Evolutionary conservation across 2,888 invertebrate species (phyloP).

Genomic region (Mesopsocus fuscifrons): DNA sequence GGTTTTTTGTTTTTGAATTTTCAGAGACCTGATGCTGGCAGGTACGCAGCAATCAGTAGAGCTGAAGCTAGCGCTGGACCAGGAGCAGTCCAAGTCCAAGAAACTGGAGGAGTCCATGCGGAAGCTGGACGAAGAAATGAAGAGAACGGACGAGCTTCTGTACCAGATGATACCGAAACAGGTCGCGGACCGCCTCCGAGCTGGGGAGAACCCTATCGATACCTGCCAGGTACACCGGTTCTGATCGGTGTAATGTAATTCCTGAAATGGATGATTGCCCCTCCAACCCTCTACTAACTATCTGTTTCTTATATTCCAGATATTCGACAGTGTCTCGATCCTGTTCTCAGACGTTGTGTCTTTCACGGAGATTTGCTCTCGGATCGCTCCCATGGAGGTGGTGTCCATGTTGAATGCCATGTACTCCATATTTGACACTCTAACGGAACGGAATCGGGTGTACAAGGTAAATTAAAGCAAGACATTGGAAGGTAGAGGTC

Average conservation of each 20-base stretch:
- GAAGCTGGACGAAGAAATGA: constrained; percentile 89
- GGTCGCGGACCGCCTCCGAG: constrained; percentile 80
- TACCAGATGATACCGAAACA: constrained; percentile 99
- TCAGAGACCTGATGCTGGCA: constrained; percentile 84
- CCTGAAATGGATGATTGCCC: no score
- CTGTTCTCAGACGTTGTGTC: constrained; percentile 96
- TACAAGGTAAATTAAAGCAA: constrained; percentile 54
- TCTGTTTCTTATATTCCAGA: constrained; percentile 38
- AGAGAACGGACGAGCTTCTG: constrained; percentile 79
- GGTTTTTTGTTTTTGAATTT: no score
- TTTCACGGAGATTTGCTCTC: constrained; percentile 91
- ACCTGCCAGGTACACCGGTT: constrained; percentile 74
- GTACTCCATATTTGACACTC: constrained; percentile 91
- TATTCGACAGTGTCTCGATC: constrained; percentile 90
- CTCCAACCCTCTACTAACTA: no score
- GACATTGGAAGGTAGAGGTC: no score
- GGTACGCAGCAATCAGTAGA: constrained; percentile 96
- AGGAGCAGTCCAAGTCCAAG: constrained; percentile 92
- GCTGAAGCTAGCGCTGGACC: constrained; percentile 81
- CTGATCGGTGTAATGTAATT: not conserved
- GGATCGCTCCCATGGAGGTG: constrained; percentile 93
- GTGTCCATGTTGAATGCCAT: constrained; percentile 94
- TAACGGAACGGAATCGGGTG: constrained; percentile 81
- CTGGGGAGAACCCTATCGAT: constrained; percentile 89
- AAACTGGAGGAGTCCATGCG: constrained; percentile 93